Base-by-base conservation (phyloP, 2,888 invertebrate species). In the Seira sanloemensis region DNA sequence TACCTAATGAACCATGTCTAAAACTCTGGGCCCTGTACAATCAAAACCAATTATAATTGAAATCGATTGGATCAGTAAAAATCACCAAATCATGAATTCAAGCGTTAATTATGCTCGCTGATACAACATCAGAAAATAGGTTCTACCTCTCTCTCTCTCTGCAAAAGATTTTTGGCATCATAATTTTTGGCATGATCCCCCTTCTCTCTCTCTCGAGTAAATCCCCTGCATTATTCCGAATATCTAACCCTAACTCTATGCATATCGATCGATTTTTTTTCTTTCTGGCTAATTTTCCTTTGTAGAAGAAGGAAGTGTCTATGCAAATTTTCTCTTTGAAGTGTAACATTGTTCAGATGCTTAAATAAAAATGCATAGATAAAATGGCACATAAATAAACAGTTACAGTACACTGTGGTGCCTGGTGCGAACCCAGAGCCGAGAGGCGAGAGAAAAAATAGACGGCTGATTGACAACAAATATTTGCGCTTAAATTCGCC, bases 281-380 rank as follows among this genome's bases (percentile, higher is more conserved):
- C 50, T 12, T n/a, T 1, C 5, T 50, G 50, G 50, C 50, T 50
- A 50, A 50, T 50, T 50, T 50, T 50, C 50, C n/a, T 50, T 18
- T 50, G 50, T 50, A 12, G 16, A 50, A 50, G 50, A 50, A 37
- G 77, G 77, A 77, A 77, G 77, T 77, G 67, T 50, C 18, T 68
- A 77, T 77, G 77, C 77, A 77, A 77, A 77, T 77, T 26, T 65
- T 65, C 23, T 37, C 65, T 68, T 68, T 68, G 77, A 75, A 77
- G 37, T 65, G 37, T 50, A 50, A 50, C 50, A 50, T n/a, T n/a
- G 16, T 50, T 50, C 50, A 7, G 50, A 50, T 50, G n/a, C n/a
- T n/a, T n/a, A n/a, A 69, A 37, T 69, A 73, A 73, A 73, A 73
- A 73, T 58, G 58, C 58, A 69, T 69, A 27, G 2, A 50, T 7